Conservation (phyloP, 2,113 vertebrate species). For the Gracilinanus agilis region DNA sequence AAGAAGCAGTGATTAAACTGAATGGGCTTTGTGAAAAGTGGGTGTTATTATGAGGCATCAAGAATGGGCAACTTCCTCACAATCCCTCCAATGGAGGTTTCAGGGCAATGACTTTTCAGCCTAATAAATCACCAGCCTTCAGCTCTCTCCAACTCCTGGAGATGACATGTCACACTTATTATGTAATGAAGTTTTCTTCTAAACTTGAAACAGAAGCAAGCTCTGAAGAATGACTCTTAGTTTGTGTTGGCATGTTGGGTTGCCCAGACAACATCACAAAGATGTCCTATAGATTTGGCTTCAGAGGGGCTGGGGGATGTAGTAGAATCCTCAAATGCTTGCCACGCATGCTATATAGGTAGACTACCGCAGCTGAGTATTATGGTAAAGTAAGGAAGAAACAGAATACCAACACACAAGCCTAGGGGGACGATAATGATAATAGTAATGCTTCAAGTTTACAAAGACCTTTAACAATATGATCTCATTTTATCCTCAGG, state of each 20-base stretch:
- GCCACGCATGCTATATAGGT: neutral
- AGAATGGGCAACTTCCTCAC: neutral
- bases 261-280: neutral
- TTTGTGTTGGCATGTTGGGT: neutral
- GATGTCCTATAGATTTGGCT: neutral
- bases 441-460: neutral
- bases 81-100: neutral
- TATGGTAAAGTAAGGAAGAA: neutral
- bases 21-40: neutral
- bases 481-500: too few relatives aligned
- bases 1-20: conserved; percentile 41
- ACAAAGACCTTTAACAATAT: neutral
- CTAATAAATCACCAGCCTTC: neutral
- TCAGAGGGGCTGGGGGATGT: neutral
- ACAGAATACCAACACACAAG: neutral
- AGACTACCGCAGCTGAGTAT: neutral
- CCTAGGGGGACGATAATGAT: neutral
- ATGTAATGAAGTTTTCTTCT: neutral
- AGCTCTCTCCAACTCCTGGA: neutral
- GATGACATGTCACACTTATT: neutral
- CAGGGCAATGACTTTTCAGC: neutral
- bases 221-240: neutral
- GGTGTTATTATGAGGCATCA: neutral
- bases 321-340: neutral
- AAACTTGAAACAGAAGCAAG: neutral